Evolutionary conservation across 2,888 invertebrate species (phyloP), one percentile per base, ranked within the genome.

Genomic region (Eupithecia tripunctaria): DNA sequence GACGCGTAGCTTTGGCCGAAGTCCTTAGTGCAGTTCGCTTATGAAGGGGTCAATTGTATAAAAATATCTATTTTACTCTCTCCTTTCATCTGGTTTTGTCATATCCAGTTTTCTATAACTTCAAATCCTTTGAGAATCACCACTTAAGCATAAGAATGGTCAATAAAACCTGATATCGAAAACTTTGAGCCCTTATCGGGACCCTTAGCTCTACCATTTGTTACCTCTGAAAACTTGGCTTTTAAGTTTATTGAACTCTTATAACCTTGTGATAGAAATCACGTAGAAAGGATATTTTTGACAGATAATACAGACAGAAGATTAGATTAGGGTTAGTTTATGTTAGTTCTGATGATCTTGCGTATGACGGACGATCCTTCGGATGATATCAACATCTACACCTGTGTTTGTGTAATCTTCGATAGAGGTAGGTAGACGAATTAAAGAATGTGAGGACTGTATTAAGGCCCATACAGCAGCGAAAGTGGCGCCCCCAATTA

Each of bases 141-240:
- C 70, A 21, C 41, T 70, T 15, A n/a, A 43, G 67, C 67, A 47
- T 68, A 15, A 63, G 56, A 70, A 51, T 27, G 64, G 64, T 59
- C 67, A 67, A 70, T 70, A 73, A 73, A 73, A 73, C 29, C 36
- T 27, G 64, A 64, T 73, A 56, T 69, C 65, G 18, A 73, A 43
- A 70, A 70, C 67, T 70, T 66, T 68, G 27, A 68, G 38, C 59
- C 64, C 18, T 68, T 70, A 73, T 69, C 69, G 66, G 29, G n/a
- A 70, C n/a, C n/a, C n/a, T n/a, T 32, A 59, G 67, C 70, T 70
- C 38, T 36, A n/a, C 67, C 73, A 78, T 81, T 81, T 79, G 80
- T 73, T 81, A 79, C 79, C 78, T 70, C 25, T 43, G n/a, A 29
- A 56, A 67, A 67, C 25, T 70, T 66, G 60, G 29, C 18, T 67